These are phyloP conservation scores for Aleiodes sp. DNA, from an alignment of 1,140 invertebrate genomes.

Conservation along the genomic window DNA sequence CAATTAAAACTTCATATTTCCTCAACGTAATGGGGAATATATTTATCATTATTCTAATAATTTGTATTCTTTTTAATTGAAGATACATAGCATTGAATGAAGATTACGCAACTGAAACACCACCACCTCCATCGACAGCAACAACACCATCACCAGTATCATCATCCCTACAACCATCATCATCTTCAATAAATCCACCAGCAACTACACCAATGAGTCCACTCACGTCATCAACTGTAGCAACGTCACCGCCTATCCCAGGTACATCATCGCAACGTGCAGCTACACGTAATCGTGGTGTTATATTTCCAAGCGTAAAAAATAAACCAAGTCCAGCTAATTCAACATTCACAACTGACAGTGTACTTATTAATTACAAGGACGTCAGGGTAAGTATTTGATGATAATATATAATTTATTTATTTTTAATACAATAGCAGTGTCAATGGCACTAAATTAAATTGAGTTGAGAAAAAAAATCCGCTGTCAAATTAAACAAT, in stretches of 20 bases:
- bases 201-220: slow-evolving; percentile 50
- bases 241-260: slow-evolving; percentile 45
- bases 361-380: slow-evolving; percentile 74
- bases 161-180: slow-evolving; percentile 46
- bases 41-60: not conserved
- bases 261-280: slow-evolving; percentile 56
- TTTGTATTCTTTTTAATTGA: no score
- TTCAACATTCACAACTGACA: slow-evolving; percentile 80
- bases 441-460: slow-evolving; percentile 1
- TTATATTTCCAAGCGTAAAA: slow-evolving; percentile 90
- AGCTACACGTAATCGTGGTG: slow-evolving; percentile 74
- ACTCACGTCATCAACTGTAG: slow-evolving; percentile 47
- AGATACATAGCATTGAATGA: slow-evolving; percentile 51
- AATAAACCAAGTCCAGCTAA: slow-evolving; percentile 87
- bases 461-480: not conserved
- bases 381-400: slow-evolving; percentile 80
- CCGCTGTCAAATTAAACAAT: no score
- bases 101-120: slow-evolving; percentile 51
- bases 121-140: slow-evolving; percentile 51
- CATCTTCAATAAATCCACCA: slow-evolving; percentile 46
- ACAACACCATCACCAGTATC: slow-evolving; percentile 47
- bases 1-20: no score
- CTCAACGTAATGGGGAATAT: not conserved
- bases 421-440: no score
- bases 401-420: slow-evolving; percentile 44